Conservation (phyloP, 2,888 invertebrate genomes). For the Phyllotreta cruciferae region DNA sequence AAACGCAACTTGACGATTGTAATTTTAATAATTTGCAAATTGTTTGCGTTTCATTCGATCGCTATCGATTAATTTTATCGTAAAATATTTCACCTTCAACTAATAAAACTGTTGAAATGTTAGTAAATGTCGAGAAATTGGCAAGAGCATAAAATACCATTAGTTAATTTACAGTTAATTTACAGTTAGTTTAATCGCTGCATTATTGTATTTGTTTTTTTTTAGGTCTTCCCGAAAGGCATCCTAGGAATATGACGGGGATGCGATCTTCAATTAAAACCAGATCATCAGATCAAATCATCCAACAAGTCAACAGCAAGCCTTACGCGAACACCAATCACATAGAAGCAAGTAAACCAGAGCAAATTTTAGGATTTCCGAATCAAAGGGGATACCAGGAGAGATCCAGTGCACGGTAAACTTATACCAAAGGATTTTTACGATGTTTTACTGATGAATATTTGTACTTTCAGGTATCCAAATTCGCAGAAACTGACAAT, state of each 20-base stretch:
- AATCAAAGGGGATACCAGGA: constrained; percentile 56
- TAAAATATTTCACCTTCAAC: no score
- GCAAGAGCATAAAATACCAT: background rate
- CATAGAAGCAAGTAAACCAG: constrained; percentile 40
- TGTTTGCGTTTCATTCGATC: background rate
- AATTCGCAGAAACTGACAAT: constrained; percentile 61
- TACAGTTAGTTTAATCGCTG: background rate
- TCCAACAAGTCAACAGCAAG: constrained; percentile 52
- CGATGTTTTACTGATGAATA: background rate
- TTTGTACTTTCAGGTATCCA: constrained; percentile 50
- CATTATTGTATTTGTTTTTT: constrained; percentile 7
- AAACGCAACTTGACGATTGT: background rate
- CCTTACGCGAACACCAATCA: constrained; percentile 44
- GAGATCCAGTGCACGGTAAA: constrained; percentile 59
- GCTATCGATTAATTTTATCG: background rate
- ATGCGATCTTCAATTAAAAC: constrained; percentile 50
- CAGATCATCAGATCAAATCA: constrained; percentile 49
- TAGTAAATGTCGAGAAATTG: no score
- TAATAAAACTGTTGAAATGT: no score
- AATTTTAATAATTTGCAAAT: background rate
- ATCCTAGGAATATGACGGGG: constrained; percentile 38
- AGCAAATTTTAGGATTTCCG: constrained; percentile 48
- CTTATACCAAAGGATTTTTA: background rate
- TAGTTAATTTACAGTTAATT: background rate
- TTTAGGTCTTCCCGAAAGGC: constrained; percentile 44